These are phyloP conservation scores for Habrosyne pyritoides DNA, from an alignment of 2,888 invertebrate species.

Conservation along the genomic window DNA sequence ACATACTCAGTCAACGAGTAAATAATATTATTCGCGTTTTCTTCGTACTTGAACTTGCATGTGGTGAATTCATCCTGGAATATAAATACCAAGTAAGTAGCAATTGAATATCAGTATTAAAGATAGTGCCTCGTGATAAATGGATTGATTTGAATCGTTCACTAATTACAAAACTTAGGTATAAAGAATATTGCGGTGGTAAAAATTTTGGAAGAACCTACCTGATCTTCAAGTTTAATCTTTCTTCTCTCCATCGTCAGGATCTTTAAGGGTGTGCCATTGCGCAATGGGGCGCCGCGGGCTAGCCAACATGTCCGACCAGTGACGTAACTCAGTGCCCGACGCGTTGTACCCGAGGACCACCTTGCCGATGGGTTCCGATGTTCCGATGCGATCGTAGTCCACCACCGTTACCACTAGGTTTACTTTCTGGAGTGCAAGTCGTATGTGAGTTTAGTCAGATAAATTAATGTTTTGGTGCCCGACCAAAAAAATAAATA, in stretches of 20 bases:
- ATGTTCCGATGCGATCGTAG: constrained; percentile 99
- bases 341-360: constrained; percentile 98
- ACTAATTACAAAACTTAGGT: too few relatives aligned
- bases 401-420: constrained; percentile 99
- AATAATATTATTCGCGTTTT: constrained; percentile 31
- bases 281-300: constrained; percentile 99
- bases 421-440: constrained; percentile 95
- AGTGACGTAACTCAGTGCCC: constrained; percentile 99
- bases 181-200: too few relatives aligned
- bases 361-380: constrained; percentile 99
- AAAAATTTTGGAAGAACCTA: constrained; percentile 19
- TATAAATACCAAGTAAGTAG: constrained; percentile 8
- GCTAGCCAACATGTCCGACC: constrained; percentile 99
- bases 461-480: constrained; percentile 2
- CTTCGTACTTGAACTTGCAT: constrained; percentile 38
- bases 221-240: constrained; percentile 81
- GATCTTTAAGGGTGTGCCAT: constrained; percentile 99
- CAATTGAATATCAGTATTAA: too few relatives aligned
- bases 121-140: too few relatives aligned
- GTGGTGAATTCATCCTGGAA: constrained; percentile 33
- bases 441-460: constrained; percentile 21
- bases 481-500: not conserved
- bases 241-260: constrained; percentile 96
- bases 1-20: constrained; percentile 20
- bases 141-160: too few relatives aligned